These are phyloP conservation scores for Riptortus pedestris DNA, from an alignment of 1,140 invertebrate genomes.

Conservation along the genomic window DNA sequence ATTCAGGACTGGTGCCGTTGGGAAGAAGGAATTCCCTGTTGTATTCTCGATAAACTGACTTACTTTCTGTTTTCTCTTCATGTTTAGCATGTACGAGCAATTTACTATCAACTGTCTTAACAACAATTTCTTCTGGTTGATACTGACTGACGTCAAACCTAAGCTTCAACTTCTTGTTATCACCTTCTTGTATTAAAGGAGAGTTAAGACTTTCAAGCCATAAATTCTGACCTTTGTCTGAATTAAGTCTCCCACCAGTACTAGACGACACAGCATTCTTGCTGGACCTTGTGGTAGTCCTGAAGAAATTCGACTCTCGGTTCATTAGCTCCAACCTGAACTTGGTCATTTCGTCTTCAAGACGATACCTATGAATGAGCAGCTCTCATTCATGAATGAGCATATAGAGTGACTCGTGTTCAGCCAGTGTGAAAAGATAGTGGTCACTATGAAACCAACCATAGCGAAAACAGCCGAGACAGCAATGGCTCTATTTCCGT, in stretches of 20 bases:
- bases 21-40: conserved; percentile 89
- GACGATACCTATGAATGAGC: too few relatives aligned
- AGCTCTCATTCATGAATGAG: too few relatives aligned
- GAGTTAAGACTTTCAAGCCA: conserved; percentile 76
- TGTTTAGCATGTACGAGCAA: conserved; percentile 90
- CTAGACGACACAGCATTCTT: conserved; percentile 45
- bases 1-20: conserved; percentile 84
- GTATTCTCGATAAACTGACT: conserved; percentile 90
- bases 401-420: too few relatives aligned
- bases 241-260: conserved; percentile 39
- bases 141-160: conserved; percentile 92
- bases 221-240: conserved; percentile 43
- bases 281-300: conserved; percentile 52
- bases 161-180: conserved; percentile 78
- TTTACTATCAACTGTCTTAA: conserved; percentile 93
- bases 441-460: too few relatives aligned
- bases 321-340: conserved; percentile 88
- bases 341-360: conserved; percentile 95
- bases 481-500: too few relatives aligned
- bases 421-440: too few relatives aligned
- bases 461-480: too few relatives aligned
- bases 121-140: conserved; percentile 87
- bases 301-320: conserved; percentile 82
- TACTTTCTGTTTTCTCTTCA: conserved; percentile 87
- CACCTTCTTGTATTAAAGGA: conserved; percentile 81